These are phyloP conservation scores for Lagopus muta DNA, from an alignment of 2,113 vertebrate genomes.

Conservation along the genomic window DNA sequence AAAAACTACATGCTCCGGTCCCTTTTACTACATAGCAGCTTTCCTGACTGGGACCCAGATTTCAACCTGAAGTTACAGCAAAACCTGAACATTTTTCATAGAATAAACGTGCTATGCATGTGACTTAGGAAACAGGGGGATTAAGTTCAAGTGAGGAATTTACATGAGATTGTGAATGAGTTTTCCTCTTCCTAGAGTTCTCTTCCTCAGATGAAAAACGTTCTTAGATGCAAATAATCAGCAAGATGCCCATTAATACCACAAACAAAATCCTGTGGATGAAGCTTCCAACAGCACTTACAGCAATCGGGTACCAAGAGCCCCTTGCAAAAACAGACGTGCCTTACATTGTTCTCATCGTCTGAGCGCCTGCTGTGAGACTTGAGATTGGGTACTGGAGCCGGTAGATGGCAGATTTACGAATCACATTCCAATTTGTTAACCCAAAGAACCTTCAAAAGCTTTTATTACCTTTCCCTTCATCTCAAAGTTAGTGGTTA, in stretches of 20 bases:
- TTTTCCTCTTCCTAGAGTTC: neutral
- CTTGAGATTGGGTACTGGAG: neutral
- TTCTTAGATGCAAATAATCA: neutral
- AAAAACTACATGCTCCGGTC: neutral
- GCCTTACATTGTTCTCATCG: neutral
- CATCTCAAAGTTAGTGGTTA: neutral
- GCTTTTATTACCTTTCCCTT: neutral
- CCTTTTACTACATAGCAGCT: neutral
- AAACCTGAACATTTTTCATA: neutral
- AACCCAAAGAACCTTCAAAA: neutral
- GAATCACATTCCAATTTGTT: neutral
- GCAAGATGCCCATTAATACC: neutral
- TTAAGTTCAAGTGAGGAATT: neutral
- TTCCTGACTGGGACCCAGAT: neutral
- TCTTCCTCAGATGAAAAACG: neutral
- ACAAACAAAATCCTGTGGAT: neutral
- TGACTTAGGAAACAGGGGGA: neutral
- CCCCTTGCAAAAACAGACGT: neutral
- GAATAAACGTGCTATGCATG: neutral
- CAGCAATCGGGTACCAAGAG: neutral
- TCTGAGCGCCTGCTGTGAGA: neutral
- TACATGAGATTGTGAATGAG: neutral
- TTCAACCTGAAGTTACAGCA: neutral
- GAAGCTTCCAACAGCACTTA: neutral
- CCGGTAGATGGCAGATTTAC: constrained; percentile 6